Base-by-base conservation (phyloP, 1,140 invertebrate species). In the Solen grandis region DNA sequence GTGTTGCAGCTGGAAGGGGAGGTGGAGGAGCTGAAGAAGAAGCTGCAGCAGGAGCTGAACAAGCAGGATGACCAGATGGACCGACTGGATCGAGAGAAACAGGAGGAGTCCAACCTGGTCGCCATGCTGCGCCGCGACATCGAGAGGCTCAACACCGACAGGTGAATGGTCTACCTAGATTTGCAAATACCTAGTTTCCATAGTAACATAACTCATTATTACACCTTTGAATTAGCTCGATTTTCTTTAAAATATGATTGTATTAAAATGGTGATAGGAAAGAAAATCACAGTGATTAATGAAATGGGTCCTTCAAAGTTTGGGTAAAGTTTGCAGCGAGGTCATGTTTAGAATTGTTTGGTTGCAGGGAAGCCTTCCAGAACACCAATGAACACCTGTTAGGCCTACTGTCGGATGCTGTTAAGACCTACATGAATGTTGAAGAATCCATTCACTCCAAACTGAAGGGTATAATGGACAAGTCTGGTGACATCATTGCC, bases 341-440 rank as follows among this genome's bases (percentile, higher is more conserved):
- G n/a, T n/a, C n/a, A n/a, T n/a, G n/a, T n/a, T n/a, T n/a, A n/a
- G n/a, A n/a, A 4, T 33, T 74, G 0, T 68, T 50, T 62, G 65
- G 55, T 68, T 50, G 55, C 66, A 91, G 90, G 63, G 86, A 90
- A 35, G 76, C 77, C 13, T 65, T 89, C 5, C 85, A 87, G 62
- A 77, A 76, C 36, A 88, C 88, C 35, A 91, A 91, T 79, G 87
- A 90, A 41, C 86, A 86, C 35, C 74, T 91, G 14, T 83, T 91
- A n/a, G 83, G 85, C 16, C 69, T 90, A 19, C 73, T 91, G 57
- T 90, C 90, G 0, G 86, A 90, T 66, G 73, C 88, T 5, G 88
- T 90, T 4, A 87, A 89, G 73, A 89, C 85, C 0, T 89, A 87
- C 63, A 84, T 91, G 75, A 77, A 73, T 35, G 88, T 88, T 16